Evolutionary conservation across 1,140 invertebrate species (phyloP), one percentile per base, ranked within the genome.

Genomic region (Bombus haemorrhoidalis): DNA sequence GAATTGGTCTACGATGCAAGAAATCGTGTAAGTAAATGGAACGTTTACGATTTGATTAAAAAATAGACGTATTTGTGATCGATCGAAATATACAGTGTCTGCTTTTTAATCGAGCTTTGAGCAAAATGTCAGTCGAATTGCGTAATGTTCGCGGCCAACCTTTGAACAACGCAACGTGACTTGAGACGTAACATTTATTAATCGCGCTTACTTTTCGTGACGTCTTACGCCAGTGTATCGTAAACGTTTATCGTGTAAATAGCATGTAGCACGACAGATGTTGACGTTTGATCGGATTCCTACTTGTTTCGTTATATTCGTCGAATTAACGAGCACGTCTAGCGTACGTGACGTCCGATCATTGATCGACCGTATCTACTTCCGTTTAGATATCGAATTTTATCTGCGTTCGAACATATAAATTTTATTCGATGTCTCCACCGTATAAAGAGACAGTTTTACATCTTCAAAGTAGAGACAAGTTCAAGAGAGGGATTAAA

Each of bases 131-230:
- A 10, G 3, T 59, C 39, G 41, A n/a, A 32, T 74, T 76, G 76
- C 28, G 72, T 43, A 74, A 77, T 53, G 68, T 57, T 39, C n/a
- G 47, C 39, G n/a, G 43, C 3, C 10, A 41, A 83, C 15, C 59
- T 57, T 68, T 57, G 28, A 64, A 85, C 81, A 73, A 81, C 78
- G 73, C 47, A 69, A 89, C 87, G 87, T 89, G 87, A 85, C 87
- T 81, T 64, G 75, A 39, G 18, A 28, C 53, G 68, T 57, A 84
- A 79, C 74, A 79, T 87, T 87, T 74, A 28, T 64, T 76, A 71
- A 83, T 80, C 75, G 53, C 32, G 28, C 32, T 32, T 34, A 15
- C 41, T 74, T 62, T 77, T 62, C 47, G 47, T 47, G 73, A 75
- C 41, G 37, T 74, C 43, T 73, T 76, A 18, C 57, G 71, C 2